Base-by-base conservation (phyloP, 2,888 invertebrate genomes). In the Drosophila histrio region DNA sequence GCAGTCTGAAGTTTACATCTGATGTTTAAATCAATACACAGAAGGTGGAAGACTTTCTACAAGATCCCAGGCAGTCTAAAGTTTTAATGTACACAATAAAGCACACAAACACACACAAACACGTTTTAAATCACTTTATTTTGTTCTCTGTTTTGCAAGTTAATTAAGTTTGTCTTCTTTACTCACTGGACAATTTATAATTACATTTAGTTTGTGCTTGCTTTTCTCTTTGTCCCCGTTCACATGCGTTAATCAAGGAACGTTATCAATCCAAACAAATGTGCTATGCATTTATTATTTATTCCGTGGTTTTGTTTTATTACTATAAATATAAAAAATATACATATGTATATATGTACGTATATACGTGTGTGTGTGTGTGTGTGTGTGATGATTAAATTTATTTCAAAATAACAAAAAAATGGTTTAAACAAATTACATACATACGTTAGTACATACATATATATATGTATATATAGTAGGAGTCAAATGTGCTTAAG, bases 11-110 rank as follows among this genome's bases (percentile, higher is more conserved):
- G 47, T n/a, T n/a, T n/a, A n/a, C n/a, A n/a, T n/a, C n/a, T n/a
- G n/a, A n/a, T n/a, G n/a, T n/a, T n/a, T n/a, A n/a, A n/a, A n/a
- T n/a, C n/a, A n/a, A n/a, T n/a, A n/a, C 82, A 0, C 39, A 9
- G 3, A 81, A 77, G 2, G 66, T 59, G 4, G 72, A 61, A 3
- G 76, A 69, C 3, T 90, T 89, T n/a, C 49, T 90, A 90, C 52
- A 89, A 88, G 69, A 80, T 77, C 7, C 75, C 86, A 0, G 79
- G 86, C 3, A 80, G 78, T 13, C 61, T 90, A 8, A 71, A 86
- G 47, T 87, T 89, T 60, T 79, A 65, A 46, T 21, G 9, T 28
- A 43, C 9, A 11, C 9, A 41, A 41, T 4, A 13, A 39, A 71
- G 28, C 22, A 11, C 38, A 28, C 22, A 28, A n/a, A 17, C 9